phyloP scores from a whole-genome alignment of 2,888 invertebrate species.

The Aporophyla lueneburgensis region DNA sequence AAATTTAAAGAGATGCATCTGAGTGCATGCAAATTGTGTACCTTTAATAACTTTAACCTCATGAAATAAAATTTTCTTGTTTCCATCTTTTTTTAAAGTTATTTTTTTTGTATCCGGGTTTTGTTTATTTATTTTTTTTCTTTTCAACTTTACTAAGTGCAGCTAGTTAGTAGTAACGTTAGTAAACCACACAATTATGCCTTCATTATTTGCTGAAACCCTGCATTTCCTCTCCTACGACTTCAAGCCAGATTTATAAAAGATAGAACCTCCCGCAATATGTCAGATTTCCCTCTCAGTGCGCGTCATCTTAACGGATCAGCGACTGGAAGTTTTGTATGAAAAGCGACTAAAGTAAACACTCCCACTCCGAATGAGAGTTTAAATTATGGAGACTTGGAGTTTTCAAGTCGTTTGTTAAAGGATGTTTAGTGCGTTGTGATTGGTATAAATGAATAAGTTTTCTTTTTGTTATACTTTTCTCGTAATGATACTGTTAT shows the following conservation, averaged over 20 bases:
- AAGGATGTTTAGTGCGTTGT: neutral
- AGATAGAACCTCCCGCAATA: conserved; percentile 27
- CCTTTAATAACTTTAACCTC: no score
- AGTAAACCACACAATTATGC: neutral
- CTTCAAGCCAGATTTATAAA: conserved; percentile 35
- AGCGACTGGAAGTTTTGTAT: conserved; percentile 45
- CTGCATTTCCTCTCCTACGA: neutral
- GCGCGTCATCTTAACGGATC: conserved; percentile 58
- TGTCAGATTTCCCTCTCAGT: conserved; percentile 60
- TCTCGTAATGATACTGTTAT: neutral
- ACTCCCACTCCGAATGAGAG: conserved; percentile 42
- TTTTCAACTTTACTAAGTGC: no score
- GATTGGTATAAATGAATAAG: neutral
- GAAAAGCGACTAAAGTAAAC: conserved; percentile 51
- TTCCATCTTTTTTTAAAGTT: no score
- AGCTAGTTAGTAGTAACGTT: no score
- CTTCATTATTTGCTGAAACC: neutral
- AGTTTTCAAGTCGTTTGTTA: conserved; percentile 24
- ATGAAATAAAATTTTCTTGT: no score
- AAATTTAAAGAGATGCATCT: no score
- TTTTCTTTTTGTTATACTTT: neutral
- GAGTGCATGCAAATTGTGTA: no score
- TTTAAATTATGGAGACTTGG: conserved; percentile 49
- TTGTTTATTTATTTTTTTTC: no score
- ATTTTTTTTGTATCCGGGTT: no score